These are phyloP conservation scores for Antheraea assamensis DNA, from an alignment of 2,888 invertebrate species.

Conservation along the genomic window DNA sequence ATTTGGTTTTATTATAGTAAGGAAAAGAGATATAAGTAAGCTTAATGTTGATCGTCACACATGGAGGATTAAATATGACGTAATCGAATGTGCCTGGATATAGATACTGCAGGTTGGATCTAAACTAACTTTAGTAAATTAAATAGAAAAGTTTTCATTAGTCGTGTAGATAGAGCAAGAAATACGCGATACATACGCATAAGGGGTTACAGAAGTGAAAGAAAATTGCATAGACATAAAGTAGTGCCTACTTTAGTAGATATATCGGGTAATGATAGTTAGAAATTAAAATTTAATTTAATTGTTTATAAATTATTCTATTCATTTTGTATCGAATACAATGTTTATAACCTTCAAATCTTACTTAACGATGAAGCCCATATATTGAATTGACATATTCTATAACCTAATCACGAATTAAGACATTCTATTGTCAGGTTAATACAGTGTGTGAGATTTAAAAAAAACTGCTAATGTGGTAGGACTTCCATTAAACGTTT, in stretches of 20 bases:
- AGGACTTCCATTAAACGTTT: not conserved
- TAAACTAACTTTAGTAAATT: not conserved
- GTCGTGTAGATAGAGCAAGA: not conserved
- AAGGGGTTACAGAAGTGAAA: not conserved
- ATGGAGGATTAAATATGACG: not conserved
- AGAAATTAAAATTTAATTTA: not conserved
- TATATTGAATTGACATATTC: too few species aligned
- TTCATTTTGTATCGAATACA: too few species aligned
- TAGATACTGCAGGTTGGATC: constrained; percentile 97
- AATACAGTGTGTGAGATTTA: not conserved
- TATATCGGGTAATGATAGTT: not conserved
- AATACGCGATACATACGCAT: not conserved
- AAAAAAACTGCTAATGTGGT: constrained; percentile 96
- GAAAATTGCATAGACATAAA: not conserved
- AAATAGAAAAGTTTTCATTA: not conserved
- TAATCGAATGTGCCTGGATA: constrained; percentile 97
- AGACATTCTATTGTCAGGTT: not conserved
- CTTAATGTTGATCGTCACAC: not conserved
- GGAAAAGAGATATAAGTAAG: too few species aligned
- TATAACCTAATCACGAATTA: not conserved
- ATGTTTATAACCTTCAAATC: too few species aligned
- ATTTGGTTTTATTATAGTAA: too few species aligned
- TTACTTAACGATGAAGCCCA: too few species aligned
- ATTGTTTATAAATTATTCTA: too few species aligned
- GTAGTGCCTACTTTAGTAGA: too few species aligned